phyloP scores from a whole-genome alignment of 2,113 vertebrate genomes.

The Callaeas wilsoni region DNA sequence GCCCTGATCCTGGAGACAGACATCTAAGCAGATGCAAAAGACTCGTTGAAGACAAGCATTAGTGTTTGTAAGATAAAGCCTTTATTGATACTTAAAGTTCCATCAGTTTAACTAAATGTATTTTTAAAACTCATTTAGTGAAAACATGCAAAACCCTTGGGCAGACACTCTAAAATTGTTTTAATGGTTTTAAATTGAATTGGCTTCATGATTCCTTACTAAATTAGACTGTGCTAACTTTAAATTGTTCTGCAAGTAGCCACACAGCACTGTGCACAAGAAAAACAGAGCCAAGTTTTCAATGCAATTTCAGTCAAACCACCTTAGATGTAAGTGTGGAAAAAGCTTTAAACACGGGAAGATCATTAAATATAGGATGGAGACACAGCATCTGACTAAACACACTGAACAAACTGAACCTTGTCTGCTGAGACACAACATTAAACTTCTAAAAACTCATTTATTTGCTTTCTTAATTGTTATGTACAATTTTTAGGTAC shows the following conservation, averaged over 20 bases:
- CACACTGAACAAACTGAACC: background rate
- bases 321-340: background rate
- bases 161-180: constrained; percentile 63
- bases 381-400: background rate
- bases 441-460: background rate
- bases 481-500: background rate
- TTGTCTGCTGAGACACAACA: background rate
- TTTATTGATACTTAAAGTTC: constrained; percentile 66
- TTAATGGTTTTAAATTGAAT: constrained; percentile 68
- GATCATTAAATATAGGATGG: background rate
- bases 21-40: constrained; percentile 43
- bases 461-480: constrained; percentile 12
- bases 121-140: constrained; percentile 66
- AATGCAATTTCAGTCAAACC: constrained; percentile 3
- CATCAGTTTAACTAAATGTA: constrained; percentile 66
- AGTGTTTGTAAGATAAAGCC: constrained; percentile 60
- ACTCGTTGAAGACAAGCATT: constrained; percentile 40
- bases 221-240: constrained; percentile 57
- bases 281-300: constrained; percentile 17
- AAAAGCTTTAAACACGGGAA: constrained; percentile 23
- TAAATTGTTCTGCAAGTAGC: constrained; percentile 54
- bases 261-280: background rate
- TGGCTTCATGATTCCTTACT: constrained; percentile 54
- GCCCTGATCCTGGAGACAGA: constrained; percentile 44
- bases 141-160: constrained; percentile 67